phyloP scores from a whole-genome alignment of 2,113 vertebrate genomes.

The Ranitomeya variabilis region DNA sequence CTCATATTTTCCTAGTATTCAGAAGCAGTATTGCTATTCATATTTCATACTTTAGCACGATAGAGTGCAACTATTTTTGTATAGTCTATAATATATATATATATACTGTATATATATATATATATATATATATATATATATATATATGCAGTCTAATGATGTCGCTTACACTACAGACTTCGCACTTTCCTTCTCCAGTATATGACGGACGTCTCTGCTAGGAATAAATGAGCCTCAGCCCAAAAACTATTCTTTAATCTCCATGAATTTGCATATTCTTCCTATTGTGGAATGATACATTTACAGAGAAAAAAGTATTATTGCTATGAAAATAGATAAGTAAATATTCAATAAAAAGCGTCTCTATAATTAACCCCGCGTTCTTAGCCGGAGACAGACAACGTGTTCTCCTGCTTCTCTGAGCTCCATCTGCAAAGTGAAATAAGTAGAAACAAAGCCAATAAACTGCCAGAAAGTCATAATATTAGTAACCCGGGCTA shows the following conservation, averaged over 20 bases:
- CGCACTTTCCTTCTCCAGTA: too few species aligned
- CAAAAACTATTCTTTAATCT: not conserved
- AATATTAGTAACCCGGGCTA: not conserved
- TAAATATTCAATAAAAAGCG: not conserved
- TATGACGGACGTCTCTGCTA: not conserved
- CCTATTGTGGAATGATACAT: not conserved
- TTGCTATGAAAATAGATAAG: not conserved
- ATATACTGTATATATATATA: too few species aligned
- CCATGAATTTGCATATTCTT: too few species aligned
- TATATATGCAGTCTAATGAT: too few species aligned
- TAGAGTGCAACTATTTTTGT: too few species aligned
- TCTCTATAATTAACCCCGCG: not conserved
- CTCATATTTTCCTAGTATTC: too few species aligned
- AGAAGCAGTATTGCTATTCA: too few species aligned
- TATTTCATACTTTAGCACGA: too few species aligned
- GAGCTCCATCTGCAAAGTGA: not conserved
- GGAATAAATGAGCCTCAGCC: not conserved
- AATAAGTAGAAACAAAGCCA: not conserved
- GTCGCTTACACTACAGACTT: too few species aligned
- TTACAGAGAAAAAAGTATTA: slow-evolving; percentile 7
- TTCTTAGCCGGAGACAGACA: not conserved
- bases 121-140: too few species aligned
- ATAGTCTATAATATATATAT: too few species aligned
- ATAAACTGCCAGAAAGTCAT: not conserved
- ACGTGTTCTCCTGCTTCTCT: not conserved